A percentile compares a stretch with the other conserved stretches of the same genome.
These are phyloP conservation scores for Rhinophrynus dorsalis DNA, from an alignment of 2,797 vertebrate species.

Conservation along the genomic window DNA sequence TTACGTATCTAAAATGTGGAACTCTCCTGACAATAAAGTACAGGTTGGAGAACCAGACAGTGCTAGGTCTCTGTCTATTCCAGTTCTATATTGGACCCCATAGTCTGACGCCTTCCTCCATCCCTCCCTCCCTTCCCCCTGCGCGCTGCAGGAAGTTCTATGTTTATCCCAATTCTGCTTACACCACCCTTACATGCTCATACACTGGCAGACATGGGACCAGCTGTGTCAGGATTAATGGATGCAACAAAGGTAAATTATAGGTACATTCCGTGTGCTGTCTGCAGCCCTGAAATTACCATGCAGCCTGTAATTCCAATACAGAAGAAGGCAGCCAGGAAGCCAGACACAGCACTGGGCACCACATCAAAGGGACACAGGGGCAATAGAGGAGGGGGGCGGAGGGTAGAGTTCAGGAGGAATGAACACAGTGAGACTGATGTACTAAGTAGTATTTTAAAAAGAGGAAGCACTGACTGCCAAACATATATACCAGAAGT, in stretches of 20 bases:
- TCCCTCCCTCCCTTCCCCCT: too few relatives aligned
- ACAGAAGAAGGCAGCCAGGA: conserved; percentile 20
- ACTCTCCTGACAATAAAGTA: too few relatives aligned
- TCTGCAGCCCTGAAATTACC: conserved; percentile 40
- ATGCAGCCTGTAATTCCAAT: conserved; percentile 37
- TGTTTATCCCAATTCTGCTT: neutral
- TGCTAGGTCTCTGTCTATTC: neutral
- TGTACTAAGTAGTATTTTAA: too few relatives aligned
- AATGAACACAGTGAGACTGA: too few relatives aligned
- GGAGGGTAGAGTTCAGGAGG: too few relatives aligned
- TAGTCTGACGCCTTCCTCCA: too few relatives aligned
- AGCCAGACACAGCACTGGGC: conserved; percentile 33
- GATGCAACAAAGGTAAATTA: conserved; percentile 37
- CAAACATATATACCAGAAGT: too few relatives aligned
- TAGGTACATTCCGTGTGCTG: conserved; percentile 30
- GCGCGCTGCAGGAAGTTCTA: neutral
- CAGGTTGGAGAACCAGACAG: too few relatives aligned
- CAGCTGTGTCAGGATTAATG: conserved; percentile 41
- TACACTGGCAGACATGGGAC: conserved; percentile 23
- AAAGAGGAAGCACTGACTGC: too few relatives aligned
- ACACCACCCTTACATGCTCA: neutral
- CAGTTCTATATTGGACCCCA: neutral
- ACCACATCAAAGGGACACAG: conserved; percentile 14
- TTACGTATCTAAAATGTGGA: too few relatives aligned
- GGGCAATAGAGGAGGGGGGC: neutral